Evolutionary conservation across 1,140 invertebrate genomes (phyloP).

Genomic region (Amphibalanus amphitrite): DNA sequence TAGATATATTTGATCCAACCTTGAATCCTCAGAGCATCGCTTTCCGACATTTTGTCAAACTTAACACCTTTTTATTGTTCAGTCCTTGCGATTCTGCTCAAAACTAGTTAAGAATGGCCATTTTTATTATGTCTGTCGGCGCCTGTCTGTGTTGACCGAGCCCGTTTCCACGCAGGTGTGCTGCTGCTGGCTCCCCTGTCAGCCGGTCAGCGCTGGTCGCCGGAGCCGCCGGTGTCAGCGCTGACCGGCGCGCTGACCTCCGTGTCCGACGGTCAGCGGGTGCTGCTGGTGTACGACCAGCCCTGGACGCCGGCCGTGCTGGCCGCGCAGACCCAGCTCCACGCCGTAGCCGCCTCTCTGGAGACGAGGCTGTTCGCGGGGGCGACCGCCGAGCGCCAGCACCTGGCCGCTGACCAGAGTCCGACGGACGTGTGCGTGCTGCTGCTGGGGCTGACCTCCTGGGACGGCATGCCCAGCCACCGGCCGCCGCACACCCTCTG

Average conservation of each 20-base stretch:
- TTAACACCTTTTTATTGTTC: too few relatives aligned
- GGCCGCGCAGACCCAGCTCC: not conserved
- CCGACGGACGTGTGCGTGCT: not conserved
- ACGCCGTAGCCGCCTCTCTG: not conserved
- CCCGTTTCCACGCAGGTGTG: too few relatives aligned
- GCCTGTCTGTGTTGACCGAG: too few relatives aligned
- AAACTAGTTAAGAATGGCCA: too few relatives aligned
- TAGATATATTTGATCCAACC: too few relatives aligned
- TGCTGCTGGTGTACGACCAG: not conserved
- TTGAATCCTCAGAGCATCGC: too few relatives aligned
- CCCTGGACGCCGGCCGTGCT: not conserved
- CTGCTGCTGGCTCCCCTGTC: too few relatives aligned
- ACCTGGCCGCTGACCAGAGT: not conserved
- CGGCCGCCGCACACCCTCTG: not conserved
- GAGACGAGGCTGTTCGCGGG: not conserved
- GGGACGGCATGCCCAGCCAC: not conserved
- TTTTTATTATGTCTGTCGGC: too few relatives aligned
- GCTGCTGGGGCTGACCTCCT: not conserved
- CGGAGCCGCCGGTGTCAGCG: not conserved
- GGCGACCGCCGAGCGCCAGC: not conserved
- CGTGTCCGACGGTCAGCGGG: not conserved
- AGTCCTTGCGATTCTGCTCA: too few relatives aligned
- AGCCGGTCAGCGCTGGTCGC: too few relatives aligned
- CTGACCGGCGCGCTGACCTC: not conserved
- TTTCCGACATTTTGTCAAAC: too few relatives aligned